phyloP scores from a whole-genome alignment of 2,888 invertebrate species.

The Drosophila prolongata region DNA sequence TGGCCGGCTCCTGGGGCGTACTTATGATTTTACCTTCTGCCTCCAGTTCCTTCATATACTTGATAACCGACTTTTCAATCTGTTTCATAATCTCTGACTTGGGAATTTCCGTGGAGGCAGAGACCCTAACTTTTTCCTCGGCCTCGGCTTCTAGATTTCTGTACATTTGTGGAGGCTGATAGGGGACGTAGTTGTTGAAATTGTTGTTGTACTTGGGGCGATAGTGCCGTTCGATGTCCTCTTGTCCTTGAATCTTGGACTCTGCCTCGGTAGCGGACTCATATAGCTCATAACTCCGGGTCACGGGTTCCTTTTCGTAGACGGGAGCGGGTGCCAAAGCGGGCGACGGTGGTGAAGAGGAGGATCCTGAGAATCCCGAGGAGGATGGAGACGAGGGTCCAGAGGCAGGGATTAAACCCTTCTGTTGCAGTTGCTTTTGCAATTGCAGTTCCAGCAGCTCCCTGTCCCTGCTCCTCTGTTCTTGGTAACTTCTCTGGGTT shows the following conservation, averaged over 20 bases:
- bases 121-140: constrained; percentile 76
- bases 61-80: constrained; percentile 84
- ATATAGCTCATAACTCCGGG: constrained; percentile 64
- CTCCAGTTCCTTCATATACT: constrained; percentile 84
- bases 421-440: constrained; percentile 57
- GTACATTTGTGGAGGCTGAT: constrained; percentile 46
- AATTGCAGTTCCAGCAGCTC: constrained; percentile 49
- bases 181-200: constrained; percentile 50
- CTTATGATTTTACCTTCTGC: constrained; percentile 82
- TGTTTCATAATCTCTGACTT: constrained; percentile 84
- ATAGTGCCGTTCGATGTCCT: constrained; percentile 72
- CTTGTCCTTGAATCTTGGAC: constrained; percentile 16
- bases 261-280: constrained; percentile 40
- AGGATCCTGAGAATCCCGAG: background rate
- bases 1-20: constrained; percentile 61
- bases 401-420: constrained; percentile 21
- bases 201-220: constrained; percentile 72
- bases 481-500: constrained; percentile 45
- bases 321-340: constrained; percentile 61
- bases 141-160: constrained; percentile 64
- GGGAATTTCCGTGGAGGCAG: constrained; percentile 82
- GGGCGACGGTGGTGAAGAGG: constrained; percentile 7
- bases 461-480: constrained; percentile 36
- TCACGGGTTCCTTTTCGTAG: constrained; percentile 79
- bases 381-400: constrained; percentile 2